phyloP scores from a whole-genome alignment of 2,113 vertebrate species.

The Pterocles gutturalis region DNA sequence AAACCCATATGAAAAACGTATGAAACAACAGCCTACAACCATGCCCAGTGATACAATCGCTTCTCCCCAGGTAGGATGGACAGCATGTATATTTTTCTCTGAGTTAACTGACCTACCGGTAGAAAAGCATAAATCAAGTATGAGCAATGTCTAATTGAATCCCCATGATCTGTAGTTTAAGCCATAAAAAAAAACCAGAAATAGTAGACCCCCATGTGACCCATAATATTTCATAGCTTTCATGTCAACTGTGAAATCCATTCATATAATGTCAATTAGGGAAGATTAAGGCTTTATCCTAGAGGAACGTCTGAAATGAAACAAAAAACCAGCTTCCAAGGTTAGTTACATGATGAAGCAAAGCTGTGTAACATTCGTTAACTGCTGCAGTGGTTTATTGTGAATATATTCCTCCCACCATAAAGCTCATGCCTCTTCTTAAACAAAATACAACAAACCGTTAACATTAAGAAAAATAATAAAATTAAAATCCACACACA shows the following conservation, averaged over 20 bases:
- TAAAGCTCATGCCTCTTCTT: constrained; percentile 21
- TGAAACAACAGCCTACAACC: not conserved
- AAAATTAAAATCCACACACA: constrained; percentile 20
- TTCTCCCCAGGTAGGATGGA: not conserved
- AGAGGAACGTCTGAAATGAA: not conserved
- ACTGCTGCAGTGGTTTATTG: not conserved
- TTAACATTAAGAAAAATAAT: not conserved
- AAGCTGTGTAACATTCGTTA: not conserved
- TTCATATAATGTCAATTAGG: not conserved
- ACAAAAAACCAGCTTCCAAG: not conserved
- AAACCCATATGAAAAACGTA: not conserved
- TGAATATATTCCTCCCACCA: constrained; percentile 40
- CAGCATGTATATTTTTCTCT: not conserved
- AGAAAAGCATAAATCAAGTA: not conserved
- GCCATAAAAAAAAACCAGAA: not conserved
- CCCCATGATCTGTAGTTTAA: not conserved
- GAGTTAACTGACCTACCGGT: not conserved
- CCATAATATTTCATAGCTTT: not conserved
- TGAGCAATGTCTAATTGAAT: not conserved
- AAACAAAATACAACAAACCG: constrained; percentile 50
- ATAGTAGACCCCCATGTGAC: not conserved
- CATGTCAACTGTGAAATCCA: not conserved
- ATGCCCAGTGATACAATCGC: not conserved
- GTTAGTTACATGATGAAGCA: constrained; percentile 20
- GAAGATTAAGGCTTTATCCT: not conserved